phyloP scores from a whole-genome alignment of 2,797 vertebrate species.

The Apodemus agrarius region DNA sequence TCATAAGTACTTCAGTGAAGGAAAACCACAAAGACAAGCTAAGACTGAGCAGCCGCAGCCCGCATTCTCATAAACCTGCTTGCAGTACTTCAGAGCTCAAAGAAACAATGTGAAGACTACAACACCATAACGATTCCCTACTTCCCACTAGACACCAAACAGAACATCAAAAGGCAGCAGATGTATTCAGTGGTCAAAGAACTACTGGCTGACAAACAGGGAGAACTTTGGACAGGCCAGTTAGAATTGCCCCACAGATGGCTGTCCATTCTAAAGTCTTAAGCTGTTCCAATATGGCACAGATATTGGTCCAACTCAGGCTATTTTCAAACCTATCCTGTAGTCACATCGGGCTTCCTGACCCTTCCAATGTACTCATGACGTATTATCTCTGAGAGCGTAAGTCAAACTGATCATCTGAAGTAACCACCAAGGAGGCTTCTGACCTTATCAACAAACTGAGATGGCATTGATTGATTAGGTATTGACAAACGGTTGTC shows the following conservation, averaged over 20 bases:
- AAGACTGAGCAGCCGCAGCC: neutral
- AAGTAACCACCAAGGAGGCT: slow-evolving; percentile 34
- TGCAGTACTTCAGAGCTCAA: slow-evolving; percentile 11
- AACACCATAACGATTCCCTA: slow-evolving; percentile 27
- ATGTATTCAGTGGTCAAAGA: neutral
- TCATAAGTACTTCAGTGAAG: slow-evolving; percentile 8
- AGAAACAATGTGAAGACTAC: neutral
- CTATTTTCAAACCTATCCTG: neutral
- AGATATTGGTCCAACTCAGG: neutral
- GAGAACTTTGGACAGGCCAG: neutral
- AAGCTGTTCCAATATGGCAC: neutral
- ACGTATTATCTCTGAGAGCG: slow-evolving; percentile 15
- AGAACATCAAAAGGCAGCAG: slow-evolving; percentile 14
- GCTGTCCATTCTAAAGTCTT: neutral
- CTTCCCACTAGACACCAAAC: slow-evolving; percentile 8
- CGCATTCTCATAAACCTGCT: slow-evolving; percentile 12
- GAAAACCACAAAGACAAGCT: slow-evolving; percentile 39
- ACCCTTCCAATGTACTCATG: neutral
- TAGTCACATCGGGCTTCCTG: neutral
- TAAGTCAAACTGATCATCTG: slow-evolving; percentile 24
- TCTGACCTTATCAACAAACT: slow-evolving; percentile 18
- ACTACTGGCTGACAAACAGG: neutral
- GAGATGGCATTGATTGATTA: slow-evolving; percentile 39
- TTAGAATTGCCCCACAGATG: slow-evolving; percentile 2
- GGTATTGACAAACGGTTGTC: neutral